Base-by-base conservation (phyloP, 2,113 vertebrate species). In the Apistogramma diplotaenia region DNA sequence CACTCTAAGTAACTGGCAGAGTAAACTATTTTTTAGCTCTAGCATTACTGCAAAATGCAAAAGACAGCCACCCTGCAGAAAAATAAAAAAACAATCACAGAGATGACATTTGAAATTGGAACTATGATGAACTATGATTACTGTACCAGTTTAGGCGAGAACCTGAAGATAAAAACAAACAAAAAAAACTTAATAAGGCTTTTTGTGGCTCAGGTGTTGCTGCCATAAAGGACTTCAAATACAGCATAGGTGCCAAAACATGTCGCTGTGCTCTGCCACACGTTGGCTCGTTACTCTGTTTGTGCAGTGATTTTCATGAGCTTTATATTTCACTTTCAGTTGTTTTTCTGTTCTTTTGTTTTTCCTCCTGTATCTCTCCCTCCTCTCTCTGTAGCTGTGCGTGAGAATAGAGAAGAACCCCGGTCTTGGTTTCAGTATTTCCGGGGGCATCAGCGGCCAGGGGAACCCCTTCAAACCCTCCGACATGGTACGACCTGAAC, bases 351-450 rank as follows among this genome's bases (percentile, higher is more conserved):
- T 85, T 15, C 74, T 70, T 61, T 21, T 51, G 46, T 27, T 62
- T 35, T 9, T 37, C 82, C 11, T 1, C 19, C 40, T 70, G 10
- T 70, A 51, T 51, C 56, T 81, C 75, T 83, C 25, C 46, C 31
- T 21, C 27, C 67, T 25, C 57, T 57, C 19, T 81, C 35, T 76
- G 53, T 53, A 99, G 98, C 95, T 99, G 91, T 99, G 98, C 96
- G 97, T 99, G 90, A 96, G 98, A 93, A 98, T 99, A 97, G 98
- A 99, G 95, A 99, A 99, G 96, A 99, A 99, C 84, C 98, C 98
- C 51, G 98, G 98, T 87, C 97, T 99, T 61, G 98, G 98, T 70
- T 99, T 99, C 93, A 99, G 98, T 86, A 99, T 99, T 96, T 99
- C 98, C 92, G 98, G 98, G 89, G 98, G 98, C 94, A 97, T 99